Percentiles rank a stretch among this genome's conserved stretches.
phyloP scores from a whole-genome alignment of 2,113 vertebrate species.

The Emydura subglobosa region DNA sequence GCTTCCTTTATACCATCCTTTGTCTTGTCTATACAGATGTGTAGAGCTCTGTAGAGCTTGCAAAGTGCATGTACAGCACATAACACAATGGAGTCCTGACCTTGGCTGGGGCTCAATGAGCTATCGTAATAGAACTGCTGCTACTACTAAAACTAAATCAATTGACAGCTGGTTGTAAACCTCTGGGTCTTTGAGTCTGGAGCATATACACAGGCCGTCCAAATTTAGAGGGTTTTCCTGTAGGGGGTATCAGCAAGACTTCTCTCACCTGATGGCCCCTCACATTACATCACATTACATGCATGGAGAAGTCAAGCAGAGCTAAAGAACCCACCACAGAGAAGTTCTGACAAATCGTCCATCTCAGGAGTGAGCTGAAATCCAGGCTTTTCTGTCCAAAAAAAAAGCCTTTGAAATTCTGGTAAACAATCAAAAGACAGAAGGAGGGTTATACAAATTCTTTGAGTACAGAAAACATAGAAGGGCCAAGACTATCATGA shows the following conservation, averaged over 20 bases:
- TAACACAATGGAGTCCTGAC: background rate
- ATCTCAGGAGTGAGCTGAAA: background rate
- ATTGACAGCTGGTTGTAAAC: conserved; percentile 24
- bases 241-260: conserved; percentile 43
- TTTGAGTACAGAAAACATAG: background rate
- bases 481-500: background rate
- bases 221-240: conserved; percentile 37
- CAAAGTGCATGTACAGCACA: background rate
- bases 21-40: background rate
- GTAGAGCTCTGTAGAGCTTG: conserved; percentile 5
- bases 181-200: conserved; percentile 20
- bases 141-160: conserved; percentile 45
- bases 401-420: background rate
- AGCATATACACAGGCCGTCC: background rate
- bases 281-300: background rate
- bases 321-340: background rate
- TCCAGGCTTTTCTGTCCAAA: background rate
- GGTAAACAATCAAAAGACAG: background rate
- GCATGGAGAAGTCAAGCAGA: background rate
- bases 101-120: background rate
- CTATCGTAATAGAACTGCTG: background rate
- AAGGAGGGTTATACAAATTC: background rate
- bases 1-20: background rate
- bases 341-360: background rate
- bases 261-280: background rate